These are phyloP conservation scores for Colistium nudipinnis DNA, from an alignment of 2,113 vertebrate genomes.

Conservation along the genomic window DNA sequence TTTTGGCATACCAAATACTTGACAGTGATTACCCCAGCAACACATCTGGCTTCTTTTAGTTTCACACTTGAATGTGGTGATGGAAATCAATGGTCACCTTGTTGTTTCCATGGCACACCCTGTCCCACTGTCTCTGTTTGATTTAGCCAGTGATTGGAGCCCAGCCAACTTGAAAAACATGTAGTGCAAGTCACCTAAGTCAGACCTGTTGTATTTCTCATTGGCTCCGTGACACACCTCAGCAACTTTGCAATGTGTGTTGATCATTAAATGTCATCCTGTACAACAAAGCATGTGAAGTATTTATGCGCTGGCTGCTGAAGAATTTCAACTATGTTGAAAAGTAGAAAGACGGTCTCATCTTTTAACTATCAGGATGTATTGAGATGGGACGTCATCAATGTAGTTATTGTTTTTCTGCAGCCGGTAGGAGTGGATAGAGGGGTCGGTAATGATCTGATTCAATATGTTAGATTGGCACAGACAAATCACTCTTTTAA, in stretches of 20 bases:
- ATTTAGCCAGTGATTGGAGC: constrained; percentile 51
- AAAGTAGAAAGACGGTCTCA: constrained; percentile 14
- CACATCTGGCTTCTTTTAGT: background rate
- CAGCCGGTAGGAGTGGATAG: background rate
- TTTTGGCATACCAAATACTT: background rate
- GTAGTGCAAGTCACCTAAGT: constrained; percentile 65
- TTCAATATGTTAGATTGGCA: background rate
- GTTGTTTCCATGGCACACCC: constrained; percentile 30
- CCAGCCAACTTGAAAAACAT: constrained; percentile 76
- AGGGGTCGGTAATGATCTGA: background rate
- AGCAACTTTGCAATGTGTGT: constrained; percentile 21
- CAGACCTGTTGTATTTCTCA: constrained; percentile 59
- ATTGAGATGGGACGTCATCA: constrained; percentile 6
- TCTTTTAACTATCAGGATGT: background rate
- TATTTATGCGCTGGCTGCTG: constrained; percentile 57
- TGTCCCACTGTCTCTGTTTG: constrained; percentile 17
- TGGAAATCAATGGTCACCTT: constrained; percentile 21
- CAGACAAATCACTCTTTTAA: background rate
- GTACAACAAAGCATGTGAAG: constrained; percentile 50
- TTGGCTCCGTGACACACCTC: constrained; percentile 56
- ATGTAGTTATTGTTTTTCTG: constrained; percentile 5
- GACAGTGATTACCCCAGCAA: background rate
- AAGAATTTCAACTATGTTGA: constrained; percentile 69
- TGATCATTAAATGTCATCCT: constrained; percentile 40
- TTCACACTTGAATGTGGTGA: constrained; percentile 3